Evolutionary conservation across 1,140 invertebrate genomes (phyloP), one percentile per base, ranked within the genome.

Genomic region (Drosophila kohkoa): DNA sequence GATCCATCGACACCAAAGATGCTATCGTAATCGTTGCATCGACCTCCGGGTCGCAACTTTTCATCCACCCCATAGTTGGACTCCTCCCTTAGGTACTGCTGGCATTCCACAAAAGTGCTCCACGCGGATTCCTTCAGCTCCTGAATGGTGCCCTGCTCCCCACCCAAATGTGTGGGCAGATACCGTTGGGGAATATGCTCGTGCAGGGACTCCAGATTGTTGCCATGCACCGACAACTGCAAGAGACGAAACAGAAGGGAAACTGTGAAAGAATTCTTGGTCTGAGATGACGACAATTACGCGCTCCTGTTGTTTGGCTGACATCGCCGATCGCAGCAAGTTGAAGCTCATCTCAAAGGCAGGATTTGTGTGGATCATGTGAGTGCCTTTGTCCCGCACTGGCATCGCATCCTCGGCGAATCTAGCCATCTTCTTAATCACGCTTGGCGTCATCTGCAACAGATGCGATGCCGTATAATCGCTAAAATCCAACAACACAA

Each of bases 1-100:
- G 94, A 94, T 5, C 94, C 94, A 43, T 95, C 94, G 5, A 94
- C 82, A 3, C 94, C 94, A 74, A 94, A 95, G 7, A 95, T 75
- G 30, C 93, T 93, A 6, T 93, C 92, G 3, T 93, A 81, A 30
- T 93, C 94, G 77, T 94, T 94, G 3, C 94, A 92, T 72, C 93
- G 93, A 5, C 93, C 94, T 0, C 93, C 93, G 65, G 73, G 66
- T 5, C 94, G 91, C 62, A 93, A 93, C 13, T 92, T 91, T 78
- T 95, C 94, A 70, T 94, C 93, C 2, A 93, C 92, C 10, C 91
- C 80, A 45, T 93, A 93, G 46, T 92, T 91, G 38, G 93, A 93
- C 81, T 95, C 93, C 60, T 93, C 92, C 20, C 93, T 67, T 74
- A 94, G 94, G 93, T 93, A 95, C 11, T 94, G 92, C 0, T 92